Evolutionary conservation across 2,113 vertebrate genomes (phyloP), one percentile per base, ranked within the genome.

Genomic region (Piprites chloris): DNA sequence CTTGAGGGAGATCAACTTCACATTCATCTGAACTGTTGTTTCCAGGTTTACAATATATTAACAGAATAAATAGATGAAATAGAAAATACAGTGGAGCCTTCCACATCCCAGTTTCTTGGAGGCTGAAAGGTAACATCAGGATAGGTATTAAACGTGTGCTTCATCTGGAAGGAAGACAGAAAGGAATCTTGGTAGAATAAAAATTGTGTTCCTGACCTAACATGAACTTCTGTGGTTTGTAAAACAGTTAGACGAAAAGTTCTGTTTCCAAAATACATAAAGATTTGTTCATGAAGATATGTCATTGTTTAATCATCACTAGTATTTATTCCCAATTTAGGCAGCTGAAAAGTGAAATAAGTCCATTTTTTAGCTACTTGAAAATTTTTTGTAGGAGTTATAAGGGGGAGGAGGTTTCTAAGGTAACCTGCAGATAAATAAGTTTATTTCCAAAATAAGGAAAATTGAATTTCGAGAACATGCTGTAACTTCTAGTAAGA

Each of bases 371-470:
- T 92, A 81, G n/a, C 41, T 78, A 65, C 85, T 72, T 85, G 32
- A 74, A 86, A 30, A 3, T 2, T 56, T 88, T 87, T 96, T 80
- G 47, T 88, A 52, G 68, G 68, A 73, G 37, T 85, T 87, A 26
- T 3, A 81, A 78, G 53, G 28, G 24, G 42, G 44, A 62, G 47
- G n/a, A 74, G 6, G 88, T 94, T 96, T 94, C 95, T 93, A 90
- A 84, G 79, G 85, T 91, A 92, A 93, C 88, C 30, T 83, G 63
- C 61, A 23, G 77, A 71, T 88, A 95, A 92, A 85, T 90, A 92
- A 73, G 41, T 84, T 93, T 93, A 52, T 90, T 96, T 90, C 61
- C 62, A 81, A 94, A 92, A 78, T 84, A 92, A 84, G 75, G 61
- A 47, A 90, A 90, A 81, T n/a, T 42, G 27, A 56, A 67, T 87